phyloP scores from a whole-genome alignment of 1,140 invertebrate genomes.

The Micrasema minimum region DNA sequence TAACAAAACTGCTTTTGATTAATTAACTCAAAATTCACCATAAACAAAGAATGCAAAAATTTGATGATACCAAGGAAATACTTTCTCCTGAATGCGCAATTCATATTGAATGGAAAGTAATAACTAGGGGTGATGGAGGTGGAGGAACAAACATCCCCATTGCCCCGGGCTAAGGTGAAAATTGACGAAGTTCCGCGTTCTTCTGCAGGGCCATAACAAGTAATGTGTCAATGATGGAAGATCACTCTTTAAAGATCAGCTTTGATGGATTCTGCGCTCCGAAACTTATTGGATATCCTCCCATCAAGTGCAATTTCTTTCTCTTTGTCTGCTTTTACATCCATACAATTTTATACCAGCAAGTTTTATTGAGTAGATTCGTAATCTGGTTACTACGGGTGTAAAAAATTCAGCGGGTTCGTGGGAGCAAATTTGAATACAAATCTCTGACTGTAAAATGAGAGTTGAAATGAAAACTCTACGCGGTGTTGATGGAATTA shows the following conservation, averaged over 20 bases:
- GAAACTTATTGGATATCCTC: background rate
- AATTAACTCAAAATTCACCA: too few species aligned
- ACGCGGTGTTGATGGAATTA: too few species aligned
- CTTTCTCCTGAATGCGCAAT: background rate
- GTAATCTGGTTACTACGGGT: too few species aligned
- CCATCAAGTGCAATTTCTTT: background rate
- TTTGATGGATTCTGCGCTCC: constrained; percentile 17
- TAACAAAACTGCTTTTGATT: too few species aligned
- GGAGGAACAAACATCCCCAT: constrained; percentile 3
- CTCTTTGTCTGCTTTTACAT: background rate
- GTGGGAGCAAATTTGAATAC: too few species aligned
- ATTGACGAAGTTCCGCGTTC: constrained; percentile 24
- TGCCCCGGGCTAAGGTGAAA: constrained; percentile 41
- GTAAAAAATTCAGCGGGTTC: too few species aligned
- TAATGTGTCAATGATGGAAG: constrained; percentile 27
- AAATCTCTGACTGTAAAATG: too few species aligned
- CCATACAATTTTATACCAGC: too few species aligned
- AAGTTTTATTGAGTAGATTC: too few species aligned
- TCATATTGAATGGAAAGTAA: background rate
- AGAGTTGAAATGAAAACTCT: too few species aligned
- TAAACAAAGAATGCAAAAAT: too few species aligned
- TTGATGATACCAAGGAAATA: too few species aligned
- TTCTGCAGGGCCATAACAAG: constrained; percentile 20
- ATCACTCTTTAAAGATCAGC: constrained; percentile 1
- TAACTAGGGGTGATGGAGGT: constrained; percentile 19